Evolutionary conservation across 2,113 vertebrate genomes (phyloP), one percentile per base, ranked within the genome.

Genomic region (Echinops telfairi): DNA sequence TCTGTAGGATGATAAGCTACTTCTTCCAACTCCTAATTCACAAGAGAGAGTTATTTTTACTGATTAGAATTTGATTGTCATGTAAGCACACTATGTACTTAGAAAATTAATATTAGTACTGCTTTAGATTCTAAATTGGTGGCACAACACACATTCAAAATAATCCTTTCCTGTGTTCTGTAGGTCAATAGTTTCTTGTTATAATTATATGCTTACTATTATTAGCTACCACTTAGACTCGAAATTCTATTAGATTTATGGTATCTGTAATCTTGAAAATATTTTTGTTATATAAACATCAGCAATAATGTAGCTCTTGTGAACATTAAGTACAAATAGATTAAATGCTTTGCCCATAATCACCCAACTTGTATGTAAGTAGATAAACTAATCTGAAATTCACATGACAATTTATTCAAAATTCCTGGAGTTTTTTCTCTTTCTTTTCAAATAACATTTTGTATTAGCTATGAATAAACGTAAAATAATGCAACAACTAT

Each of bases 11-110:
- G 47, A 53, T 29, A 71, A 91, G 38, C 1, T 60, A 36, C 4
- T 2, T n/a, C 88, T 92, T 75, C n/a, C 20, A 91, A 77, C 38
- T 36, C 40, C 79, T 94, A 91, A 91, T 73, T 84, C 73, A 53
- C 36, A 36, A 16, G 3, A 19, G 33, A 66, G 33, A 22, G 58
- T 66, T 86, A 20, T 88, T 91, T 71, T 82, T 9, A 43, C 78
- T 83, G 22, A 71, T 64, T 88, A 78, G 38, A 62, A 53, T 70
- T 70, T 91, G n/a, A 31, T 33, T 27, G 60, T 23, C 87, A 79
- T 79, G n/a, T 36, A 79, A 91, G 17, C 38, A 91, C 11, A 27
- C 27, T 3, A n/a, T n/a, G n/a, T n/a, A n/a, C 36, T 83, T 78
- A 83, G 36, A 78, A 83, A 88, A 71, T 68, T 31, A 31, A 11